These are phyloP conservation scores for Mustelus asterias DNA, from an alignment of 2,113 vertebrate species.

Conservation along the genomic window DNA sequence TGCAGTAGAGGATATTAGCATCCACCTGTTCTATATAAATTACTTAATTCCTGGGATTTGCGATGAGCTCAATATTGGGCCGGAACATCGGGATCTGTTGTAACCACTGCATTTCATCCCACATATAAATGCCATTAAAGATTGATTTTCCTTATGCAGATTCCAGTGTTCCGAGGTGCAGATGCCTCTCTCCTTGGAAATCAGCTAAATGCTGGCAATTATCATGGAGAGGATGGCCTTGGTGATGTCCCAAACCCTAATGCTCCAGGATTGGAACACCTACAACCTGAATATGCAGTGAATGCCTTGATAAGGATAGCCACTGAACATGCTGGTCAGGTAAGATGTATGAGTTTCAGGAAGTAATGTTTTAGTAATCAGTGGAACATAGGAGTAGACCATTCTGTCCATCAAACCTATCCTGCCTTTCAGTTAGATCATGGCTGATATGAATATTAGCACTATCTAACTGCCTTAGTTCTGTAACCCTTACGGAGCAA, in stretches of 20 bases:
- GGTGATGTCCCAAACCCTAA: slow-evolving; percentile 45
- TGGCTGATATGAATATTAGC: background rate
- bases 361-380: background rate
- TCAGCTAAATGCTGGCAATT: slow-evolving; percentile 41
- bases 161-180: slow-evolving; percentile 61
- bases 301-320: slow-evolving; percentile 58
- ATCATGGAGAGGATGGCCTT: slow-evolving; percentile 61
- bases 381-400: background rate
- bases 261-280: slow-evolving; percentile 44
- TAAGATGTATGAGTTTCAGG: slow-evolving; percentile 40
- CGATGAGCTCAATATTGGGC: background rate
- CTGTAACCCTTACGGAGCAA: background rate
- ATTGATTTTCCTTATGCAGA: slow-evolving; percentile 45
- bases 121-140: background rate
- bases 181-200: slow-evolving; percentile 50
- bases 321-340: slow-evolving; percentile 59
- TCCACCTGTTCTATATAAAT: background rate
- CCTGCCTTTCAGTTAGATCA: background rate
- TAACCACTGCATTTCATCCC: background rate
- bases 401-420: background rate
- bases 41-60: background rate
- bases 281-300: slow-evolving; percentile 57
- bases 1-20: background rate
- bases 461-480: background rate
- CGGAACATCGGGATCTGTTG: background rate